These are phyloP conservation scores for Pedetes capensis DNA, from an alignment of 2,113 vertebrate species.

Conservation along the genomic window DNA sequence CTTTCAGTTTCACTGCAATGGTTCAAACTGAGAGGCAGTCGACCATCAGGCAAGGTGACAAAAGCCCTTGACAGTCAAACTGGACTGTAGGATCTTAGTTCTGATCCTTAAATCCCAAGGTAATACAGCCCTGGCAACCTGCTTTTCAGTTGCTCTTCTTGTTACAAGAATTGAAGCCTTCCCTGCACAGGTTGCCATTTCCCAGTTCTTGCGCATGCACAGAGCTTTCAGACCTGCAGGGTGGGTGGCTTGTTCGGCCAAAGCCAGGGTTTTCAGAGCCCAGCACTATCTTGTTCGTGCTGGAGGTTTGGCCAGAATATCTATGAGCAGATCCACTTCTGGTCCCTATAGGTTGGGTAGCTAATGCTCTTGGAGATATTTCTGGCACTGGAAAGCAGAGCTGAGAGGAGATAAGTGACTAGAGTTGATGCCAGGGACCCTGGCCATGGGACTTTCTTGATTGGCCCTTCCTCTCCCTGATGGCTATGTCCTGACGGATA, in stretches of 20 bases:
- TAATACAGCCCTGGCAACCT: background rate
- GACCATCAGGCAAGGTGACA: constrained; percentile 68
- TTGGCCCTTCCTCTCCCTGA: background rate
- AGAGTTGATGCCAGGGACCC: background rate
- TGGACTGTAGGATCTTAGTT: constrained; percentile 43
- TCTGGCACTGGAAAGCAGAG: background rate
- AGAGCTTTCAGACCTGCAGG: background rate
- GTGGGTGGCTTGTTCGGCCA: background rate
- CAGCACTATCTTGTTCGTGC: background rate
- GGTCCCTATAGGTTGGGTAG: background rate
- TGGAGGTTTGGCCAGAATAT: background rate
- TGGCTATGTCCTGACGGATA: background rate
- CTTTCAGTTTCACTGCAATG: constrained; percentile 65
- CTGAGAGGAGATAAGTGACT: background rate
- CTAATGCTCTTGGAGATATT: background rate
- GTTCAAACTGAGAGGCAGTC: constrained; percentile 68
- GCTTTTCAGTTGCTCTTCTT: background rate
- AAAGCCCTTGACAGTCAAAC: constrained; percentile 48
- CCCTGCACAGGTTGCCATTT: background rate
- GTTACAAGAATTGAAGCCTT: background rate
- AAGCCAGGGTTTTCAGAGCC: accelerated
- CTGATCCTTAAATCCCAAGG: constrained; percentile 14
- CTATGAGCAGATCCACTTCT: background rate
- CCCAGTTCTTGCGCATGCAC: no score
- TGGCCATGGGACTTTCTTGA: background rate